Evolutionary conservation across 2,888 invertebrate genomes (phyloP).

Genomic region (Drosophila glabriapex): DNA sequence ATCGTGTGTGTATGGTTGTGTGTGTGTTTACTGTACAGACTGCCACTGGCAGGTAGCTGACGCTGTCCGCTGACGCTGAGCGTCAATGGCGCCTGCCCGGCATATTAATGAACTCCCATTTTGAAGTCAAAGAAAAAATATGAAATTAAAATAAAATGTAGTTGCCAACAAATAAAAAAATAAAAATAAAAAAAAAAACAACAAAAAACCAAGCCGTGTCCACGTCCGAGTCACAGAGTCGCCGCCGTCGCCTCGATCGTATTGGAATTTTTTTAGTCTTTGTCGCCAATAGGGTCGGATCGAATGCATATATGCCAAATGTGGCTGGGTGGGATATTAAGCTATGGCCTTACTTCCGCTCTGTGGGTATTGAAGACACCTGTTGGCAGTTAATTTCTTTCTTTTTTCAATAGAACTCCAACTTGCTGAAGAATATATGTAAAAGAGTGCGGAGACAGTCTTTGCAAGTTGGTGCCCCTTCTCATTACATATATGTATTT

Average conservation of each 20-base stretch:
- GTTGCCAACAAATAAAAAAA: slow-evolving; percentile 48
- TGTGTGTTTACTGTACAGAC: slow-evolving; percentile 46
- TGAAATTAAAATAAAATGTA: slow-evolving; percentile 77
- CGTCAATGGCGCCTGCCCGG: slow-evolving; percentile 71
- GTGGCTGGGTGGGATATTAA: slow-evolving; percentile 18
- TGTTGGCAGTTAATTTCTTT: not conserved
- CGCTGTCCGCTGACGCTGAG: slow-evolving; percentile 45
- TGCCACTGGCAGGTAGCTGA: slow-evolving; percentile 70
- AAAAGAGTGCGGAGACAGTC: not conserved
- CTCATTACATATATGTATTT: slow-evolving; percentile 66
- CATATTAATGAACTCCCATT: slow-evolving; percentile 80
- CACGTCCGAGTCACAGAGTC: slow-evolving; percentile 39
- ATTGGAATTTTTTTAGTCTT: slow-evolving; percentile 46
- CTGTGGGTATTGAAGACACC: slow-evolving; percentile 8
- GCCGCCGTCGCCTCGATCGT: slow-evolving; percentile 15
- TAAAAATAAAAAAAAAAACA: not conserved
- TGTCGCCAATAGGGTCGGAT: slow-evolving; percentile 20
- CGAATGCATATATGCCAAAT: slow-evolving; percentile 46
- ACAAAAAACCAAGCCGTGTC: slow-evolving; percentile 54
- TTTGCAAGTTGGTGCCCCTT: slow-evolving; percentile 19
- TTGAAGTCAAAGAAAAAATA: slow-evolving; percentile 69
- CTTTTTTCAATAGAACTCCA: slow-evolving; percentile 6
- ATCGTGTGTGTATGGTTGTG: slow-evolving; percentile 26
- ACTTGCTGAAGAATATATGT: not conserved
- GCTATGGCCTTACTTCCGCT: slow-evolving; percentile 60